A percentile compares a stretch with the other conserved stretches of the same genome.
Evolutionary conservation across 2,797 vertebrate genomes (phyloP).

Genomic region (Anabacerthia variegaticeps): DNA sequence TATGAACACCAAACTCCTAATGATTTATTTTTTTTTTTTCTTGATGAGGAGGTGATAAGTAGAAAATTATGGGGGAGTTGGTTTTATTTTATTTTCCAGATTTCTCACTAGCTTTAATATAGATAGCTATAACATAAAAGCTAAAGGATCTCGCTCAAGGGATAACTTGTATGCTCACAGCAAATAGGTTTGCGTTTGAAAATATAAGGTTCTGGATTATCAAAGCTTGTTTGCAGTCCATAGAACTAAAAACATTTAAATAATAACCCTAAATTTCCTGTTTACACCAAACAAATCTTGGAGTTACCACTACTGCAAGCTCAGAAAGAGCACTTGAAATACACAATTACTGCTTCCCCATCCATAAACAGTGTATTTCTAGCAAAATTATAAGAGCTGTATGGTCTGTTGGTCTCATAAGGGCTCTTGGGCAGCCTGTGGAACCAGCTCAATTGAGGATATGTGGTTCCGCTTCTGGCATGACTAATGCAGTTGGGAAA

Average conservation of each 20-base stretch:
- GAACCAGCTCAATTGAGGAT: neutral
- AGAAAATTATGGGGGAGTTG: neutral
- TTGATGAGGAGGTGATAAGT: neutral
- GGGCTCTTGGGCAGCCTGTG: conserved; percentile 10
- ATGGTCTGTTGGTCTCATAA: neutral
- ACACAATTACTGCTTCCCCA: neutral
- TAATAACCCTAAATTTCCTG: neutral
- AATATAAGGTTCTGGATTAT: neutral
- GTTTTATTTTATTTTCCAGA: neutral
- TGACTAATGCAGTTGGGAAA: conserved; percentile 47
- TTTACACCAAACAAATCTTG: neutral
- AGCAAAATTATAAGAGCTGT: conserved; percentile 13
- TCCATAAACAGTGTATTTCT: neutral
- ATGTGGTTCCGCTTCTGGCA: neutral
- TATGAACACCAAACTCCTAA: neutral
- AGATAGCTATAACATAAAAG: neutral
- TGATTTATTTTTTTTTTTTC: neutral
- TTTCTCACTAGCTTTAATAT: neutral
- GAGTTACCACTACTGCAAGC: neutral
- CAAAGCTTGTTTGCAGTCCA: neutral
- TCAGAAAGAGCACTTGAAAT: neutral
- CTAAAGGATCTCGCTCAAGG: neutral
- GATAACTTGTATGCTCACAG: neutral
- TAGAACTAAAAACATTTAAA: neutral
- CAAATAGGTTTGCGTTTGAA: neutral